These are phyloP conservation scores for Netelia virgata DNA, from an alignment of 2,888 invertebrate species.

Conservation along the genomic window DNA sequence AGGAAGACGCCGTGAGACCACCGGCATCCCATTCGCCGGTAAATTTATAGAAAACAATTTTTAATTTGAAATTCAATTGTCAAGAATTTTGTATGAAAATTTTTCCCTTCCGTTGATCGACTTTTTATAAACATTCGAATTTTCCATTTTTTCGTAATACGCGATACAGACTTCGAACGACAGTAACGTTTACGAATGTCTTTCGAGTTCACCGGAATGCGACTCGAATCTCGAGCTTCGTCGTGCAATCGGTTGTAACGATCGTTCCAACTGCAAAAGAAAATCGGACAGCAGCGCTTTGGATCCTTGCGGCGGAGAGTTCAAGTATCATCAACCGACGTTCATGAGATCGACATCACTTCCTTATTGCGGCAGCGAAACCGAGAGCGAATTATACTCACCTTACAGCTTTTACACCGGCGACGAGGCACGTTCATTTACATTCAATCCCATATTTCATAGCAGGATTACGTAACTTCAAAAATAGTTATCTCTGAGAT, in stretches of 20 bases:
- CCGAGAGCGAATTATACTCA: slow-evolving; percentile 93
- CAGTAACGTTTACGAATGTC: slow-evolving; percentile 88
- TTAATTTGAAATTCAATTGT: neutral
- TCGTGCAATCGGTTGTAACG: slow-evolving; percentile 82
- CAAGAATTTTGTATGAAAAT: slow-evolving; percentile 1
- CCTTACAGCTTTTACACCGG: slow-evolving; percentile 92
- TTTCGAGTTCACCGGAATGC: slow-evolving; percentile 90
- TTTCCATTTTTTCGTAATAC: slow-evolving; percentile 17
- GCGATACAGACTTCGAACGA: slow-evolving; percentile 86
- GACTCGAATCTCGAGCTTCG: slow-evolving; percentile 86
- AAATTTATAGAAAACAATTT: slow-evolving; percentile 41
- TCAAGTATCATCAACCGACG: slow-evolving; percentile 87
- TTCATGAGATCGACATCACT: slow-evolving; percentile 89
- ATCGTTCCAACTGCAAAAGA: slow-evolving; percentile 83
- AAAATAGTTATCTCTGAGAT: slow-evolving; percentile 4
- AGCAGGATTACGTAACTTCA: neutral
- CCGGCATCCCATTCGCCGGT: slow-evolving; percentile 80
- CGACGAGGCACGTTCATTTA: slow-evolving; percentile 85
- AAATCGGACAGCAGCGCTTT: slow-evolving; percentile 86
- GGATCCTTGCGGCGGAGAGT: slow-evolving; percentile 86
- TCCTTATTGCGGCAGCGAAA: slow-evolving; percentile 93
- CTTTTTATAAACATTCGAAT: neutral
- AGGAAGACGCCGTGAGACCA: slow-evolving; percentile 71
- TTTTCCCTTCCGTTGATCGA: neutral
- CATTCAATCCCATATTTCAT: neutral